Base-by-base conservation (phyloP, 2,888 invertebrate species). In the Lordiphosa fenestrarum region DNA sequence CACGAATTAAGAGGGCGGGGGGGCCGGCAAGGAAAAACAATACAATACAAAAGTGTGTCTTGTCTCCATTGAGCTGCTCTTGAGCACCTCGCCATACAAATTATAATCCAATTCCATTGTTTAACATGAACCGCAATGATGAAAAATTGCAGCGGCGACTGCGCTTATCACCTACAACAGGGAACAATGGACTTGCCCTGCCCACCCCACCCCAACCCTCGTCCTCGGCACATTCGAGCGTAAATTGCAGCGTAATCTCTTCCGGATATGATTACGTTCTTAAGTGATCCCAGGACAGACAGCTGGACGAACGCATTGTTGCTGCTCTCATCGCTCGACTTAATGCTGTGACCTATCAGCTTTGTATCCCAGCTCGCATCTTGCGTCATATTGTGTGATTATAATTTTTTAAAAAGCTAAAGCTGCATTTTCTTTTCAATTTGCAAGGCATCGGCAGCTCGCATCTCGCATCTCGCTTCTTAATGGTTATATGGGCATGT, bases 301-400 rank as follows among this genome's bases (percentile, higher is more conserved):
- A 65, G 73, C 58, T 59, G 60, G 49, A 57, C 59, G 53, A 47
- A 25, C 40, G 53, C 58, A 73, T 74, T 82, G 69, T 80, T 73
- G 58, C 53, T 38, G 42, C 53, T 25, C 50, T 53, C 37, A 61
- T 42, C 51, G 47, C 44, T 37, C 54, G 58, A 57, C 72, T 64
- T 75, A 83, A 72, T 62, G 82, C 72, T 85, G 87, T 87, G 87
- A 87, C 87, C 87, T 88, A 87, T 87, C 77, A 75, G 72, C 87
- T 83, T 82, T 83, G 81, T 83, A 85, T 86, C 82, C 33, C 44
- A 33, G 30, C 44, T 57, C 6, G 47, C 55, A 66, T 66, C 76
- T 48, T 36, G 57, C 59, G 72, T 68, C 81, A 85, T 81, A 73
- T 84, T 74, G 71, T 82, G 80, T 84, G 86, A 84, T 82, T 82